Percentiles rank a stretch among this genome's conserved stretches.
Conservation (phyloP, 1,140 invertebrate genomes). For the Drosophila virilis region DNA sequence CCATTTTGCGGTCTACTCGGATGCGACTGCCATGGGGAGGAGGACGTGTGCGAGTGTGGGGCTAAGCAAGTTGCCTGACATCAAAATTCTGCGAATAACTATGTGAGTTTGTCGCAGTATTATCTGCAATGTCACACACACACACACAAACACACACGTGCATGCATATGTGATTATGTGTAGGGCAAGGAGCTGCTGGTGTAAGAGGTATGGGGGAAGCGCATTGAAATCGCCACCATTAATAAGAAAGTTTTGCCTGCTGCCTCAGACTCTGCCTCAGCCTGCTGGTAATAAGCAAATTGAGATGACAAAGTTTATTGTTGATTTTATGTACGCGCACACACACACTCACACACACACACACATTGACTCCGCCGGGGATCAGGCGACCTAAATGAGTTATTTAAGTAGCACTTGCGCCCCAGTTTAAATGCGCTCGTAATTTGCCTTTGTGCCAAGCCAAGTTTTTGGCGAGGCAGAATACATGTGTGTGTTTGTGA, state of each 20-base stretch:
- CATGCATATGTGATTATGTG: slow-evolving; percentile 13
- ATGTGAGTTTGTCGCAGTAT: slow-evolving; percentile 43
- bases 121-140: slow-evolving; percentile 33
- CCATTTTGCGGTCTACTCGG: slow-evolving; percentile 62
- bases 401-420: slow-evolving; percentile 81
- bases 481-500: slow-evolving; percentile 17
- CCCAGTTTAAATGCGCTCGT: slow-evolving; percentile 81
- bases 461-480: slow-evolving; percentile 66
- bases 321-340: slow-evolving; percentile 68
- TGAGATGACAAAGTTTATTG: slow-evolving; percentile 82
- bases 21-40: slow-evolving; percentile 8
- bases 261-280: slow-evolving; percentile 1
- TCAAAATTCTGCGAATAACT: slow-evolving; percentile 36
- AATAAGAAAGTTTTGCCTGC: slow-evolving; percentile 72
- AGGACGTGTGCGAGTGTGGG: slow-evolving; percentile 1
- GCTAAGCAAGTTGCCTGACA: slow-evolving; percentile 41
- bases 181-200: neutral
- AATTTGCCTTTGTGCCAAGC: slow-evolving; percentile 77
- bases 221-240: slow-evolving; percentile 78
- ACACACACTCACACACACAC: slow-evolving; percentile 29
- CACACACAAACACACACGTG: slow-evolving; percentile 23
- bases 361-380: slow-evolving; percentile 45
- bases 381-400: slow-evolving; percentile 74
- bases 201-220: neutral
- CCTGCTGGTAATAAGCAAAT: slow-evolving; percentile 80